A percentile compares a stretch with the other conserved stretches of the same genome.
Conservation (phyloP, 2,888 invertebrate genomes). For the Odontothrips loti region DNA sequence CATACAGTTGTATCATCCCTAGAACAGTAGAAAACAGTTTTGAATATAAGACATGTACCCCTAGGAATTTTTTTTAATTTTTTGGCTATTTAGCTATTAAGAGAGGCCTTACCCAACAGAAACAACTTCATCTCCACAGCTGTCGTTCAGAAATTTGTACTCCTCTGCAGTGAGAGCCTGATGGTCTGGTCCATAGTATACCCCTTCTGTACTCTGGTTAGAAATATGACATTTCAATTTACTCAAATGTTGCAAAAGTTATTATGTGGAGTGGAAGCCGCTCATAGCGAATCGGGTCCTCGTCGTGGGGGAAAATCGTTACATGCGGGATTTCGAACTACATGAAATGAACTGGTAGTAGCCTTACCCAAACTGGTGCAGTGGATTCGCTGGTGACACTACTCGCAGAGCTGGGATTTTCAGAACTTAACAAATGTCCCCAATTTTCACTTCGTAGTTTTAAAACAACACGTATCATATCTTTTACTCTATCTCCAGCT, state of each 20-base stretch:
- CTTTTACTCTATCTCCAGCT: neutral
- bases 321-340: too few species aligned
- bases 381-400: neutral
- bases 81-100: neutral
- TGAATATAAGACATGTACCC: neutral
- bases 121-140: neutral
- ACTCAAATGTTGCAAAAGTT: too few species aligned
- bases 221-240: neutral
- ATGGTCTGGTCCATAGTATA: neutral
- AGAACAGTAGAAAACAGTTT: neutral
- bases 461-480: neutral
- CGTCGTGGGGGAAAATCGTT: too few species aligned
- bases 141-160: neutral
- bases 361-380: neutral
- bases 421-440: neutral
- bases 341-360: too few species aligned
- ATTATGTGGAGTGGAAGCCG: too few species aligned
- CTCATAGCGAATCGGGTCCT: too few species aligned
- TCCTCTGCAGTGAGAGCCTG: neutral
- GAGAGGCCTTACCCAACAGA: neutral
- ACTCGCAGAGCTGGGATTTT: neutral
- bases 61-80: neutral
- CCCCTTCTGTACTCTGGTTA: neutral
- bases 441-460: neutral
- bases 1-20: conserved; percentile 2